Evolutionary conservation across 2,113 vertebrate species (phyloP).

Genomic region (Lipotes vexillifer): DNA sequence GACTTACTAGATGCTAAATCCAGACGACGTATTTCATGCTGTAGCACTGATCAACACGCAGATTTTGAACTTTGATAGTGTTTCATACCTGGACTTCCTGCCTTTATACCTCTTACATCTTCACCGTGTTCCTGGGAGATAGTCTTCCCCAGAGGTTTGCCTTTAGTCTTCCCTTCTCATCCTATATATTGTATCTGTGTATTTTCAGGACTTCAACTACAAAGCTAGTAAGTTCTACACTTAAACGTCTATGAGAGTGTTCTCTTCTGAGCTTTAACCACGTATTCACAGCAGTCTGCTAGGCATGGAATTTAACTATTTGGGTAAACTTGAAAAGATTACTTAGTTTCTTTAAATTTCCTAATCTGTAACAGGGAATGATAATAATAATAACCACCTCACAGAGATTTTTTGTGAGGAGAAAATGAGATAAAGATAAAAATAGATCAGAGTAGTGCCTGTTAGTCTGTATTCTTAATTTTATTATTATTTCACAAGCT

Average conservation of each 20-base stretch:
- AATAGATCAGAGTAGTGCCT: background rate
- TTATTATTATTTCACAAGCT: background rate
- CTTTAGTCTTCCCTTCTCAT: background rate
- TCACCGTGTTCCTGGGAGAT: background rate
- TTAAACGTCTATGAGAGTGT: background rate
- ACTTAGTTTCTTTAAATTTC: background rate
- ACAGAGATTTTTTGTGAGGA: background rate
- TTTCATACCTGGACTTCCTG: background rate
- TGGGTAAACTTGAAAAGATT: background rate
- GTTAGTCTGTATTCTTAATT: background rate
- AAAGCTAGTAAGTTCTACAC: background rate
- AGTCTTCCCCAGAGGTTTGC: background rate
- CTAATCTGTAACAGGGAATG: background rate
- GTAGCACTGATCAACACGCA: background rate
- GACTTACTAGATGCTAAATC: background rate
- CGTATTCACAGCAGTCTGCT: background rate
- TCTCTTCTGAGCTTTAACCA: background rate
- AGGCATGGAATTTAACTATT: background rate
- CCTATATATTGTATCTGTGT: background rate
- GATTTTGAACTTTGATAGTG: background rate
- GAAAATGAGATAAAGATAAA: background rate
- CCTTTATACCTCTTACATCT: background rate
- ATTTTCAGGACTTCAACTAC: background rate
- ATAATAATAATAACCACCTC: background rate
- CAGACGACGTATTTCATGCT: background rate